phyloP scores from a whole-genome alignment of 2,888 invertebrate genomes.

The Rapana venosa region DNA sequence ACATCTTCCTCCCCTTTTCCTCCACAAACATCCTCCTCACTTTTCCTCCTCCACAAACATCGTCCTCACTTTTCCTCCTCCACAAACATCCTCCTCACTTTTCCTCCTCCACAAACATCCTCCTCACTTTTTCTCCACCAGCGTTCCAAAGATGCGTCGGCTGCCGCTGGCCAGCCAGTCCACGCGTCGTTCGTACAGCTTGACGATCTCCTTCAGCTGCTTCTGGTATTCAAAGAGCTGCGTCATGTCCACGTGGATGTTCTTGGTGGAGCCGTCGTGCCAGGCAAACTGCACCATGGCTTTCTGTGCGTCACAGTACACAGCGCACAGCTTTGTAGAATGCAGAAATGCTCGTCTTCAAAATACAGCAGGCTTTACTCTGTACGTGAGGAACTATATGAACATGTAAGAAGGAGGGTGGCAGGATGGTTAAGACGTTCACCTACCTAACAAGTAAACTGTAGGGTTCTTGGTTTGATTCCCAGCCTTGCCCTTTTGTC shows the following conservation, averaged over 20 bases:
- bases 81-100: conserved; percentile 57
- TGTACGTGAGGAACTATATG: no score
- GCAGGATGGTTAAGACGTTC: no score
- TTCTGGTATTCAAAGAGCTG: conserved; percentile 79
- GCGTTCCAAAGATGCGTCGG: conserved; percentile 76
- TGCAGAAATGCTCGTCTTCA: no score
- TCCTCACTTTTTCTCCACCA: conserved; percentile 75
- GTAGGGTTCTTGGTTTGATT: no score
- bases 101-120: conserved; percentile 69
- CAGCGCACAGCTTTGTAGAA: no score
- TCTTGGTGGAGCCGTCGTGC: conserved; percentile 78
- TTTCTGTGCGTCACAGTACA: conserved; percentile 60
- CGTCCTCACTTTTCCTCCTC: conserved; percentile 69
- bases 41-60: neutral
- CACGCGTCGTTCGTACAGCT: conserved; percentile 76
- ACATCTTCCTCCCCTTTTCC: neutral
- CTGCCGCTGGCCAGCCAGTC: conserved; percentile 77
- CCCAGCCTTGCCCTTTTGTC: no score
- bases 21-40: neutral
- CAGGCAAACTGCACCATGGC: conserved; percentile 78
- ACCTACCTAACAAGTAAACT: no score
- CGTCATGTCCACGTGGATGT: conserved; percentile 78
- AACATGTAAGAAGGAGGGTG: no score
- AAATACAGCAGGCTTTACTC: no score
- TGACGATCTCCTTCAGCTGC: conserved; percentile 74